Evolutionary conservation across 2,113 vertebrate species (phyloP).

Genomic region (Loxodonta africana): DNA sequence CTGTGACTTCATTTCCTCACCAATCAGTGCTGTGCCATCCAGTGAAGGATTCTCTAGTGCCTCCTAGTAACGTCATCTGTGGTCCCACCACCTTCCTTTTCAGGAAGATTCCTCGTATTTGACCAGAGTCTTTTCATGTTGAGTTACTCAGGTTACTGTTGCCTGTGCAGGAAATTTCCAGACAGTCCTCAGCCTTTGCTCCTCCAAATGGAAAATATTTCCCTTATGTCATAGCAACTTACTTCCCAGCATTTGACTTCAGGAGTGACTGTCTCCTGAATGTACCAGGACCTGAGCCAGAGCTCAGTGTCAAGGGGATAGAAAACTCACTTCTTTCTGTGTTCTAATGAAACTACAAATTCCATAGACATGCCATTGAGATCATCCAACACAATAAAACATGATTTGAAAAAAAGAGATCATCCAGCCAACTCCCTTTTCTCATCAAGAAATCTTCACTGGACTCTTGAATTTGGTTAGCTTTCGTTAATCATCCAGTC

Average conservation of each 20-base stretch:
- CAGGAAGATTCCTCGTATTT: background rate
- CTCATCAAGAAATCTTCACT: background rate
- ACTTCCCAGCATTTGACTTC: background rate
- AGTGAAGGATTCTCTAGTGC: accelerated
- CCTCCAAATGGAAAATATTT: background rate
- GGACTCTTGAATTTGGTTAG: background rate
- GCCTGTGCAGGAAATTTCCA: background rate
- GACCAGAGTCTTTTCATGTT: background rate
- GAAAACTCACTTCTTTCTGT: background rate
- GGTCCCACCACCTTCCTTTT: background rate
- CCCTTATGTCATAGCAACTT: background rate
- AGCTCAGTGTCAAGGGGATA: accelerated
- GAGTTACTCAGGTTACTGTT: accelerated
- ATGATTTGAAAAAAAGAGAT: background rate
- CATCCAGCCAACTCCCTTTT: too few relatives aligned
- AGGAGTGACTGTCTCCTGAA: too few relatives aligned
- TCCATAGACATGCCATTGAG: accelerated
- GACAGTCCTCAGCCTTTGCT: background rate
- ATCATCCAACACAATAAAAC: background rate
- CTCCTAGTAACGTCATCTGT: background rate
- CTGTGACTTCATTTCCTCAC: background rate
- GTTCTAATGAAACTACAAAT: background rate
- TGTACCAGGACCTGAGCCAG: background rate
- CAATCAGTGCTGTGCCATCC: accelerated
- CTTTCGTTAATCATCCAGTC: background rate